Percentiles rank a stretch among this genome's conserved stretches.
Conservation (phyloP, 2,888 invertebrate genomes). For the Lithophane ornitopus region DNA sequence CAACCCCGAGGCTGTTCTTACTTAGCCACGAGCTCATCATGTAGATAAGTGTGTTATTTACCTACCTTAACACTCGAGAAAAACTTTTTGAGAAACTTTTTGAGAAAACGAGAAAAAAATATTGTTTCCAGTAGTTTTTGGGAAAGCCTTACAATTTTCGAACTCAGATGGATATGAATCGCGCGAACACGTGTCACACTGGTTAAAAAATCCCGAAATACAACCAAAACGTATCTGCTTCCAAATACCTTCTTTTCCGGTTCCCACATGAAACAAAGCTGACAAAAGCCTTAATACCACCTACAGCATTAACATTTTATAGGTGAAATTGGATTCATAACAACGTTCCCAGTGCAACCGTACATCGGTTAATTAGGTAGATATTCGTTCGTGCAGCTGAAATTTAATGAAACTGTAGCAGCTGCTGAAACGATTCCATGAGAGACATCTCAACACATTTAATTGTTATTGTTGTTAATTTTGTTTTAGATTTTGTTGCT, state of each 20-base stretch:
- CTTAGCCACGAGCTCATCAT: no score
- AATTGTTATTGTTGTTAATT: slow-evolving; percentile 64
- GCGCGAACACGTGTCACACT: not conserved
- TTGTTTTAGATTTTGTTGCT: slow-evolving; percentile 62
- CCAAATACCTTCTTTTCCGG: not conserved
- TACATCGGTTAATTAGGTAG: slow-evolving; percentile 52
- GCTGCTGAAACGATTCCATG: slow-evolving; percentile 44
- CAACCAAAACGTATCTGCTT: not conserved
- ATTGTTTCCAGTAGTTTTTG: no score
- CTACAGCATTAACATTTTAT: not conserved
- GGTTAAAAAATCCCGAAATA: not conserved
- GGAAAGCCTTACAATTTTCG: not conserved
- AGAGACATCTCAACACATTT: slow-evolving; percentile 47
- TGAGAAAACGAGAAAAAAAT: no score
- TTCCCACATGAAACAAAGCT: not conserved
- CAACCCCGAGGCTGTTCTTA: no score
- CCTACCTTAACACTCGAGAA: not conserved
- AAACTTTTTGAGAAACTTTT: no score
- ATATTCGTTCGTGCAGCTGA: slow-evolving; percentile 45
- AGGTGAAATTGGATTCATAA: slow-evolving; percentile 23
- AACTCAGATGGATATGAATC: not conserved
- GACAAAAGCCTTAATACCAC: not conserved
- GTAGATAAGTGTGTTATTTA: not conserved
- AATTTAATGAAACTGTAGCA: slow-evolving; percentile 59
- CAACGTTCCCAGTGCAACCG: slow-evolving; percentile 38